Evolutionary conservation across 2,113 vertebrate species (phyloP).

Genomic region (Sinocyclocheilus anophthalmus): DNA sequence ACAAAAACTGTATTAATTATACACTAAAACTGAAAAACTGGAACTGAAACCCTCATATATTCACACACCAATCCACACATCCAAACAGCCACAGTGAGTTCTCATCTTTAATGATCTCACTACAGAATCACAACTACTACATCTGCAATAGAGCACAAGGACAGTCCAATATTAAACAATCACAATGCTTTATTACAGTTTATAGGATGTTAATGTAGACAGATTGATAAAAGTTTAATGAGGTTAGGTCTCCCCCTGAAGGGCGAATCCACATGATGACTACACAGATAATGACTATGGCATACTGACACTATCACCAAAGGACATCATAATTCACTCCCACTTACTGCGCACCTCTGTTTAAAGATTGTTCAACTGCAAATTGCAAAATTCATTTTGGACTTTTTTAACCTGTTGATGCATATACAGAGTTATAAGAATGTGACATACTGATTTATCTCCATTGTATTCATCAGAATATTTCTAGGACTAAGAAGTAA

Average conservation of each 20-base stretch:
- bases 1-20: not conserved
- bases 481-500: not conserved
- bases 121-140: conserved; percentile 7
- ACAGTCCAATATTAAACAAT: conserved; percentile 57
- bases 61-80: not conserved
- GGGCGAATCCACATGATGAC: conserved; percentile 61
- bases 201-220: conserved; percentile 54
- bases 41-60: not conserved
- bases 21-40: not conserved
- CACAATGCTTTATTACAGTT: conserved; percentile 56
- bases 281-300: conserved; percentile 38
- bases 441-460: not conserved
- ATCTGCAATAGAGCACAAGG: conserved; percentile 46
- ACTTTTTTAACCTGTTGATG: not conserved
- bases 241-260: conserved; percentile 62
- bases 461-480: not conserved
- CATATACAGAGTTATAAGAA: not conserved
- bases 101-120: not conserved
- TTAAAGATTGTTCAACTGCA: not conserved
- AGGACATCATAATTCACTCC: conserved; percentile 21
- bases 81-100: not conserved
- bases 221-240: conserved; percentile 66
- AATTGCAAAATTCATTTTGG: not conserved
- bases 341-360: not conserved
- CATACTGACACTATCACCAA: conserved; percentile 6